Percentiles rank a stretch among this genome's conserved stretches.
phyloP scores from a whole-genome alignment of 2,888 invertebrate species.

The Xestia sexstrigata region DNA sequence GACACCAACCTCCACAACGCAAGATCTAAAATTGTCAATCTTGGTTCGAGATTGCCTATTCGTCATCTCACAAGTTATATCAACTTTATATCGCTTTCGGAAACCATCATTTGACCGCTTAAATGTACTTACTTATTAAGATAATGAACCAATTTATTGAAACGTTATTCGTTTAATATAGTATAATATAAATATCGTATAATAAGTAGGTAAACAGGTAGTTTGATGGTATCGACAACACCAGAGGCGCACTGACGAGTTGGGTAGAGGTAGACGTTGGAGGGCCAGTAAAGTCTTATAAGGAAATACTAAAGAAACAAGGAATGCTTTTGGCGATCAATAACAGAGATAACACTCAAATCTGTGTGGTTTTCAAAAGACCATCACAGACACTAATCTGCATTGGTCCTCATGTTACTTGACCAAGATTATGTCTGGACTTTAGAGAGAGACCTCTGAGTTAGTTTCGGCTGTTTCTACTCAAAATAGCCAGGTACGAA shows the following conservation, averaged over 20 bases:
- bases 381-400: no score
- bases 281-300: not conserved
- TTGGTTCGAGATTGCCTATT: not conserved
- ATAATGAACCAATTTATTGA: constrained; percentile 48
- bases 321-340: not conserved
- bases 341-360: not conserved
- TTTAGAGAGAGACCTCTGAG: no score
- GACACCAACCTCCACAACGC: not conserved
- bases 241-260: constrained; percentile 50
- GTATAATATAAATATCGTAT: no score
- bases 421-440: no score
- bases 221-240: constrained; percentile 53
- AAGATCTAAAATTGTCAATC: not conserved
- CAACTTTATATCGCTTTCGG: constrained; percentile 14
- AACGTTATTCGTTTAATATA: constrained; percentile 43
- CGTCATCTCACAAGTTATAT: constrained; percentile 1
- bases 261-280: no score
- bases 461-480: no score
- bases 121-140: constrained; percentile 31
- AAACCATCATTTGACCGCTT: constrained; percentile 24
- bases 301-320: constrained; percentile 2
- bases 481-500: no score
- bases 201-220: constrained; percentile 57
- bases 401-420: no score
- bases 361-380: no score